Evolutionary conservation across 2,113 vertebrate genomes (phyloP).

Genomic region (Bubo blakistoni): DNA sequence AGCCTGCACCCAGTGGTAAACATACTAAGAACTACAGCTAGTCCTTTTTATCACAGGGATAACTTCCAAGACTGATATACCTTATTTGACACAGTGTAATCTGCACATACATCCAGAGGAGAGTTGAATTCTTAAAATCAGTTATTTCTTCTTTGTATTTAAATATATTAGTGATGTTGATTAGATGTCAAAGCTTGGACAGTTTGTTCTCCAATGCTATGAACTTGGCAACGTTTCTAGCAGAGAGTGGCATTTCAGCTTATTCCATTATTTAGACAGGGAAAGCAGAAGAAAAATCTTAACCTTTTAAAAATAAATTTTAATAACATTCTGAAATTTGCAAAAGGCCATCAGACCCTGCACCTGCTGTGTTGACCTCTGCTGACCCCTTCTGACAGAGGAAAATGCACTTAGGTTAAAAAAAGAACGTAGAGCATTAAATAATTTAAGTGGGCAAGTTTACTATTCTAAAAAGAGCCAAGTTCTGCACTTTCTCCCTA

Average conservation of each 20-base stretch:
- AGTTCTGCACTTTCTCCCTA: background rate
- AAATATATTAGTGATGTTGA: background rate
- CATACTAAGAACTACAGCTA: background rate
- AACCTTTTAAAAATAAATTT: background rate
- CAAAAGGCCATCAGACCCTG: background rate
- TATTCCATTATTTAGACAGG: constrained; percentile 13
- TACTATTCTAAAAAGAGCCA: background rate
- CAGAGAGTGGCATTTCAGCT: background rate
- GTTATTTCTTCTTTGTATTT: background rate
- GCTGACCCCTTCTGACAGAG: background rate
- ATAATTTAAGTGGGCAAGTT: background rate
- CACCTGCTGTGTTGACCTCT: background rate
- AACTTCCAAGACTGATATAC: background rate
- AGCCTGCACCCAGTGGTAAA: background rate
- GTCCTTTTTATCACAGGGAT: background rate
- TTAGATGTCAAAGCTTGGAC: background rate
- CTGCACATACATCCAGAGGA: background rate
- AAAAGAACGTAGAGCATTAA: background rate
- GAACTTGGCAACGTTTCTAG: background rate
- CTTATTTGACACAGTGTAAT: background rate
- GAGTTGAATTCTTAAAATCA: background rate
- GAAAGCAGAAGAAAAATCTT: background rate
- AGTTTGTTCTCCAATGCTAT: background rate
- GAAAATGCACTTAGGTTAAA: background rate
- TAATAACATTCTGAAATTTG: background rate